phyloP scores from a whole-genome alignment of 2,888 invertebrate species.

The Volucella zonaria region DNA sequence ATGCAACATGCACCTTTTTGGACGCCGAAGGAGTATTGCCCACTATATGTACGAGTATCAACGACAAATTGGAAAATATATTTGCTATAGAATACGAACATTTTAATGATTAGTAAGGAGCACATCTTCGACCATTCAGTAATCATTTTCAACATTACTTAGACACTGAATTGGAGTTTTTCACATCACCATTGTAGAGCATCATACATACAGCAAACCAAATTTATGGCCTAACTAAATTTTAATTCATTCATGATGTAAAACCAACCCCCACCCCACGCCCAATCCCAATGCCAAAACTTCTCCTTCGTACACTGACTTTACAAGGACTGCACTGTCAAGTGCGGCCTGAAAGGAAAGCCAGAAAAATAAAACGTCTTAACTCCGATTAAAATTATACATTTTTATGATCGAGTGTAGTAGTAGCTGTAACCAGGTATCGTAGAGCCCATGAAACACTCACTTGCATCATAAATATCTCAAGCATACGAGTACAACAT shows the following conservation, averaged over 20 bases:
- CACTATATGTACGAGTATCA: no score
- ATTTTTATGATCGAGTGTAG: slow-evolving; percentile 36
- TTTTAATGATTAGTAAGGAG: no score
- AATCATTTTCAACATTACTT: no score
- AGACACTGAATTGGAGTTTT: neutral
- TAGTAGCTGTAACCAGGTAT: slow-evolving; percentile 41
- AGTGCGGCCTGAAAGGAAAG: slow-evolving; percentile 27
- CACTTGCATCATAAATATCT: slow-evolving; percentile 43
- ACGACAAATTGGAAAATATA: no score
- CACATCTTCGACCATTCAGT: no score
- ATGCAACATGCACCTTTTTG: no score
- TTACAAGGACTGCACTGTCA: slow-evolving; percentile 31
- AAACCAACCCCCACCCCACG: neutral
- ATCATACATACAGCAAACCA: slow-evolving; percentile 6
- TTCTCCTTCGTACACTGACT: neutral
- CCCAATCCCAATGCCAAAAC: no score
- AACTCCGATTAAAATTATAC: slow-evolving; percentile 51
- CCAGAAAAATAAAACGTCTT: slow-evolving; percentile 15
- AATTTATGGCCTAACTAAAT: slow-evolving; percentile 21
- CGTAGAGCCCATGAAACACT: slow-evolving; percentile 28
- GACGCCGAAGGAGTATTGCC: no score
- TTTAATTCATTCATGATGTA: slow-evolving; percentile 29
- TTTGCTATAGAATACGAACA: no score
- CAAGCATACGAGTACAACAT: slow-evolving; percentile 23
- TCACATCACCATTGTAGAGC: neutral